A percentile compares a stretch with the other conserved stretches of the same genome.
Conservation (phyloP, 2,888 invertebrate genomes). For the Melitaea athalia region DNA sequence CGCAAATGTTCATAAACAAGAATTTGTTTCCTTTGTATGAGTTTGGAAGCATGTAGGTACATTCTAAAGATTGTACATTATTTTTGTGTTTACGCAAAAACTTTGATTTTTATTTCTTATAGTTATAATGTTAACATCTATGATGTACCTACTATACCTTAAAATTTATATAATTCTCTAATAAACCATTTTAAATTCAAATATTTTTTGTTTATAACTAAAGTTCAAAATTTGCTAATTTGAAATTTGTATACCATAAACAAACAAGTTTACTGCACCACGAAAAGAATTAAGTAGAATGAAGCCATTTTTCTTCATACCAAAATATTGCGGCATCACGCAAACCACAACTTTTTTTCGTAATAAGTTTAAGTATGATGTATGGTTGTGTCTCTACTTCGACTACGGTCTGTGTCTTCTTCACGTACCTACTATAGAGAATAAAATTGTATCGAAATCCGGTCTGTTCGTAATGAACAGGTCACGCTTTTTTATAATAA, state of each 20-base stretch:
- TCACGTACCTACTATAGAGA: background rate
- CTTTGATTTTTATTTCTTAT: too few species aligned
- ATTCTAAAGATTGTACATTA: too few species aligned
- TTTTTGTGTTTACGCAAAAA: too few species aligned
- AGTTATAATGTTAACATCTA: too few species aligned
- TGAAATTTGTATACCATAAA: background rate
- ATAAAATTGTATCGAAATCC: background rate
- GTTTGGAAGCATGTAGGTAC: too few species aligned
- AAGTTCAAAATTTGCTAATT: too few species aligned
- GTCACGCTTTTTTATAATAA: background rate
- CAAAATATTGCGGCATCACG: background rate
- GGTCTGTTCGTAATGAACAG: background rate
- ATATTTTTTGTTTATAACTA: too few species aligned
- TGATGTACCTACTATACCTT: too few species aligned
- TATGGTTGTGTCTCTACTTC: background rate
- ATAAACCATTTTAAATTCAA: too few species aligned
- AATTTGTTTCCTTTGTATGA: too few species aligned
- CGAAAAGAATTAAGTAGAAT: conserved; percentile 6
- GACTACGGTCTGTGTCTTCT: background rate
- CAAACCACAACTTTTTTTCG: background rate
- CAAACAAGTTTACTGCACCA: background rate
- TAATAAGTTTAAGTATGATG: background rate
- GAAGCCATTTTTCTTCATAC: background rate
- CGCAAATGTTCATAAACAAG: too few species aligned
- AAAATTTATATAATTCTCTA: too few species aligned